Base-by-base conservation (phyloP, 2,888 invertebrate species). In the Polyploca ridens region DNA sequence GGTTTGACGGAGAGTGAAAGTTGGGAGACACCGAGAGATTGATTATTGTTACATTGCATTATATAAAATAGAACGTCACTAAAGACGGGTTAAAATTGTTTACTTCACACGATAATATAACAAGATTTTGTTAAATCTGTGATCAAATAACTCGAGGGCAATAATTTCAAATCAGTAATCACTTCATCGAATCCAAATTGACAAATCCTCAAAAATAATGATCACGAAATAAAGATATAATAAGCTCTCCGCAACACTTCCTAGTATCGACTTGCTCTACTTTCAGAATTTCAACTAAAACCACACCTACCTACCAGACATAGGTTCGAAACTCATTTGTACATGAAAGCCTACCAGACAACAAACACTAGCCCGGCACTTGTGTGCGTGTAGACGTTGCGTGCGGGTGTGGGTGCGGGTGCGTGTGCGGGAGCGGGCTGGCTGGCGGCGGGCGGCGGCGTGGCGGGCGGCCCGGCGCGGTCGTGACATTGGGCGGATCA, bases 401-500 rank as follows among this genome's bases (percentile, higher is more conserved):
- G 41, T 41, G 41, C 67, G 64, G 46, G 14, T 59, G 65, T 41
- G 38, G 38, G 69, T 57, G 73, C 10, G 14, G 66, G 72, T 62
- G 66, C 65, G 67, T 49, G 63, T 13, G 64, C 69, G 63, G 69
- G 65, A 69, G 73, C 72, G 75, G 69, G 75, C 66, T 75, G 72
- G 67, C 72, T 69, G 76, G 76, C 77, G 80, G 80, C 72, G 73
- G 68, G 71, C 70, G 64, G 67, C 41, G 41, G 38, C 38, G 38
- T 38, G 38, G 66, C 44, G 67, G 74, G 68, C 76, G 75, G 78
- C 75, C 74, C 66, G 79, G 73, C 72, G 82, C 81, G 90, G 80
- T 90, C 93, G 85, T 93, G 93, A 94, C 93, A 94, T 94, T 93
- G 93, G 91, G 88, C 82, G 87, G 87, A 93, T 89, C 93, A 93